A percentile compares a stretch with the other conserved stretches of the same genome.
Conservation (phyloP, 2,888 invertebrate species). For the Aethes cnicana region DNA sequence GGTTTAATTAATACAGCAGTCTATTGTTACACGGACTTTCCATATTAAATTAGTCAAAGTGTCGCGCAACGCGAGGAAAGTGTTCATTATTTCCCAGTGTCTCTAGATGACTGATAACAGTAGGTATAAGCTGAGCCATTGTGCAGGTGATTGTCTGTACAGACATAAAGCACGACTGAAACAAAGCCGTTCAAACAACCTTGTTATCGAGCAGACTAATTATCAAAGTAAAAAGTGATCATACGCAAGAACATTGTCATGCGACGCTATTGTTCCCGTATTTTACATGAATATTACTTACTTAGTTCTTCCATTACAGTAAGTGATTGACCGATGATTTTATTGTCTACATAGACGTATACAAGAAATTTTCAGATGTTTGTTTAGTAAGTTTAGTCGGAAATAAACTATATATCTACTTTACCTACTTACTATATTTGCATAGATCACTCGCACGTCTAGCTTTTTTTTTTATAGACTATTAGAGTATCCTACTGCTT, state of each 20-base stretch:
- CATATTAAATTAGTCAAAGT: slow-evolving; percentile 12
- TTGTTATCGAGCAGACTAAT: slow-evolving; percentile 6
- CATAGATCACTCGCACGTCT: too few species aligned
- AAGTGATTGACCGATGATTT: too few species aligned
- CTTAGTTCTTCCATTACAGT: background rate
- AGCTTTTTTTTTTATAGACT: too few species aligned
- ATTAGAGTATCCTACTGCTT: too few species aligned
- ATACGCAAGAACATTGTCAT: background rate
- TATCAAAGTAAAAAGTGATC: background rate
- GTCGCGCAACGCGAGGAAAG: slow-evolving; percentile 8
- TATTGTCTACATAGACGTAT: too few species aligned
- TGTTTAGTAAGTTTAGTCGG: too few species aligned
- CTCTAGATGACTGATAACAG: slow-evolving; percentile 21
- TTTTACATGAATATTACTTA: background rate
- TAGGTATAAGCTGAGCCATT: slow-evolving; percentile 13
- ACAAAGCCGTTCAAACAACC: slow-evolving; percentile 2
- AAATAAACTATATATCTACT: too few species aligned
- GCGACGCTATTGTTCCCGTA: background rate
- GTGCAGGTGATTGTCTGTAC: slow-evolving; percentile 8
- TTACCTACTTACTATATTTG: too few species aligned
- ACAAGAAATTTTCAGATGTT: too few species aligned
- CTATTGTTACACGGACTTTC: slow-evolving; percentile 22
- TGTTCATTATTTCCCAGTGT: slow-evolving; percentile 5
- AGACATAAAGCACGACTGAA: slow-evolving; percentile 9
- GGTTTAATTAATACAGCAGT: slow-evolving; percentile 30